phyloP scores from a whole-genome alignment of 2,888 invertebrate species.

The Smittia sp. region DNA sequence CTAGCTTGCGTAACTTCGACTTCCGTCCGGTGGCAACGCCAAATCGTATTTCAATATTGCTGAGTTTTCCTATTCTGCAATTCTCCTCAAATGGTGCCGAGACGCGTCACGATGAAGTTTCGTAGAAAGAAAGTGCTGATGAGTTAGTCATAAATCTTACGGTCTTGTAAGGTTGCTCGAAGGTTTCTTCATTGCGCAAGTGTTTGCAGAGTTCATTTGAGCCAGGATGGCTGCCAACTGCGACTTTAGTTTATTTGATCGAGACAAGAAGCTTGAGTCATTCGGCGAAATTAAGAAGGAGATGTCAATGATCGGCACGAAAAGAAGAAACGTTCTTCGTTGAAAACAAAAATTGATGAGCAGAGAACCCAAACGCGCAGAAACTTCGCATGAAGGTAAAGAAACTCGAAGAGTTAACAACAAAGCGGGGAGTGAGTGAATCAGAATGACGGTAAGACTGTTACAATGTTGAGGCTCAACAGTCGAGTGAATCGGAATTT shows the following conservation, averaged over 20 bases:
- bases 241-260: too few species aligned
- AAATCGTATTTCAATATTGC: not conserved
- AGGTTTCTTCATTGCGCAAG: not conserved
- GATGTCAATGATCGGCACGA: not conserved
- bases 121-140: too few species aligned
- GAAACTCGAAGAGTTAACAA: constrained; percentile 1
- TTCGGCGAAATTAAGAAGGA: not conserved
- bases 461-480: too few species aligned
- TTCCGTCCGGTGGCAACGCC: not conserved
- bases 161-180: too few species aligned
- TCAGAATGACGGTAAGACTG: too few species aligned
- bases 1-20: not conserved
- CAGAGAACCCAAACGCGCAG: not conserved
- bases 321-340: not conserved
- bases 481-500: too few species aligned
- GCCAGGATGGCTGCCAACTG: too few species aligned
- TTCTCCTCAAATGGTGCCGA: not conserved
- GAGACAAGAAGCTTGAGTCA: too few species aligned
- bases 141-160: not conserved
- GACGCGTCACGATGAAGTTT: not conserved
- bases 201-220: not conserved
- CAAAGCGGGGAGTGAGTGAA: not conserved
- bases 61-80: not conserved
- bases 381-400: not conserved
- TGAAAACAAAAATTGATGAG: not conserved